Conservation (phyloP, 2,888 invertebrate species). For the Suillia variegata region DNA sequence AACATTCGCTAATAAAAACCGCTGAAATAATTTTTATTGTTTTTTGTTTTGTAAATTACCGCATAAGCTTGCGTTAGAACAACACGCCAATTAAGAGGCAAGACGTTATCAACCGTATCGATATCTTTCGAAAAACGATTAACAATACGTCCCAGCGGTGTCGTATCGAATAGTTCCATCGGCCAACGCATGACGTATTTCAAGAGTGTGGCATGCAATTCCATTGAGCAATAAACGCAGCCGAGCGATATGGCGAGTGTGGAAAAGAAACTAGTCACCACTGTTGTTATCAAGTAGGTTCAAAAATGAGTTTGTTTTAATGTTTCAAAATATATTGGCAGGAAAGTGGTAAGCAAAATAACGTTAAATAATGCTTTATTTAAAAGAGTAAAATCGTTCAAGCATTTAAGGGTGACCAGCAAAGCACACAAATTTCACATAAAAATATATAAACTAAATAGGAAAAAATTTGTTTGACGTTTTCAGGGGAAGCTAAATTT, state of each 20-base stretch:
- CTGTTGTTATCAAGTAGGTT: constrained; percentile 36
- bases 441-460: too few species aligned
- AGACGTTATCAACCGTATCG: constrained; percentile 65
- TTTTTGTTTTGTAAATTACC: constrained; percentile 61
- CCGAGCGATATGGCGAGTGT: constrained; percentile 60
- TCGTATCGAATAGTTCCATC: constrained; percentile 78
- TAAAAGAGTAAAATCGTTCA: too few species aligned
- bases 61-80: constrained; percentile 57
- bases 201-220: constrained; percentile 67
- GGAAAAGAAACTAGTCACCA: constrained; percentile 51
- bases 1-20: too few species aligned
- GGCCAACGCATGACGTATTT: constrained; percentile 70
- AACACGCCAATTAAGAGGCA: constrained; percentile 61
- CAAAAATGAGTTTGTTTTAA: not conserved
- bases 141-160: constrained; percentile 76
- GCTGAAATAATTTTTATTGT: too few species aligned
- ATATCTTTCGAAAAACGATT: constrained; percentile 70
- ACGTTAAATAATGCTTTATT: too few species aligned
- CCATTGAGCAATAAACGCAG: constrained; percentile 65
- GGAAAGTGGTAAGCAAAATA: too few species aligned
- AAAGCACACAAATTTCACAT: too few species aligned
- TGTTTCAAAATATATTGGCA: not conserved
- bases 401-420: too few species aligned
- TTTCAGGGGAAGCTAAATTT: too few species aligned
- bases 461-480: too few species aligned